phyloP scores from a whole-genome alignment of 2,113 vertebrate genomes.

The Nibea albiflora region DNA sequence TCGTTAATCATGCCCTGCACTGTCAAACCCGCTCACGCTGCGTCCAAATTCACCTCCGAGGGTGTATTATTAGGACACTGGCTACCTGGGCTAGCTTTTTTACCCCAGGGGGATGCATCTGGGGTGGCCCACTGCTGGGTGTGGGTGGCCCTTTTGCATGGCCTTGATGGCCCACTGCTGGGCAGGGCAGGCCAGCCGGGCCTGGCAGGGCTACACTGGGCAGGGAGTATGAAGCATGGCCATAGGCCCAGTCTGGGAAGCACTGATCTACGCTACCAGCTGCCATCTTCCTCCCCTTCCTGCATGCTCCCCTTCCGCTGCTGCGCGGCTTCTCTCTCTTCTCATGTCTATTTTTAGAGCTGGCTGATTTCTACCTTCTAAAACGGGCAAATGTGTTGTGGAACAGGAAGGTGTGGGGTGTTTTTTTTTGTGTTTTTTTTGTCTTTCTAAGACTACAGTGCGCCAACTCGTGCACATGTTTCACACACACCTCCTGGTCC shows the following conservation, averaged over 20 bases:
- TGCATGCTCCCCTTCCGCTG: constrained; percentile 77
- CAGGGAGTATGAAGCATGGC: constrained; percentile 62
- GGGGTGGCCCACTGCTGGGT: constrained; percentile 50
- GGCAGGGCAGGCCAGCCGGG: constrained; percentile 55
- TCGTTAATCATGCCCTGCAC: constrained; percentile 63
- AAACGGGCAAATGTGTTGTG: constrained; percentile 82
- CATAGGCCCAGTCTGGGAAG: constrained; percentile 77
- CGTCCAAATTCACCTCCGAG: constrained; percentile 56
- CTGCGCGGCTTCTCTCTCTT: constrained; percentile 73
- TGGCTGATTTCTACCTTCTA: constrained; percentile 85
- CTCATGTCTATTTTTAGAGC: constrained; percentile 86
- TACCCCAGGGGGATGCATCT: constrained; percentile 35
- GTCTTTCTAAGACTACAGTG: constrained; percentile 56
- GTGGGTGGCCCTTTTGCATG: constrained; percentile 46
- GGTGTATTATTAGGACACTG: constrained; percentile 62
- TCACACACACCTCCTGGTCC: constrained; percentile 41
- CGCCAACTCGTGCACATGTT: constrained; percentile 49
- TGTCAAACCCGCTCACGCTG: constrained; percentile 50
- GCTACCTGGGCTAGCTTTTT: constrained; percentile 45
- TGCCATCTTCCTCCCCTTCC: constrained; percentile 81
- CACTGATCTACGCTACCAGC: constrained; percentile 79
- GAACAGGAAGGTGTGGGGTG: constrained; percentile 69
- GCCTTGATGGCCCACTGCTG: constrained; percentile 64
- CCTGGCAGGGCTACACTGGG: constrained; percentile 53
- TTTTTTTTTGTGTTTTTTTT: constrained; percentile 17